These are phyloP conservation scores for Caiman crocodilus DNA, from an alignment of 2,797 vertebrate genomes.

Conservation along the genomic window DNA sequence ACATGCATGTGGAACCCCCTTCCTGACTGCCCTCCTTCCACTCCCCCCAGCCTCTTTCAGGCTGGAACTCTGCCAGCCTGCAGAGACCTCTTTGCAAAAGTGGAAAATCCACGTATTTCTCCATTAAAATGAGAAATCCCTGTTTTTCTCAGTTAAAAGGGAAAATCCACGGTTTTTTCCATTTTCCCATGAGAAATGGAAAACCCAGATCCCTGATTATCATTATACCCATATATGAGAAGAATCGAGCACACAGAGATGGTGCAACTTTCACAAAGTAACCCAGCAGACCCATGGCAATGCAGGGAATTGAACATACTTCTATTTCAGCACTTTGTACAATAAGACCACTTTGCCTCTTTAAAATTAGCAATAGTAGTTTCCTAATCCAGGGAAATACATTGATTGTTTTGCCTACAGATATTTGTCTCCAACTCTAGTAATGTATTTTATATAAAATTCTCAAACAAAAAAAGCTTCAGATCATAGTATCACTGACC, in stretches of 20 bases:
- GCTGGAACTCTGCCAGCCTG: no score
- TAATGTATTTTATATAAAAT: not conserved
- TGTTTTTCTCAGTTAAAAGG: no score
- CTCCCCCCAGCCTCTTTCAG: no score
- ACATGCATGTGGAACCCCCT: no score
- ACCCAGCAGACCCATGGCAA: not conserved
- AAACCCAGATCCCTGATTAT: not conserved
- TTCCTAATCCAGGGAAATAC: not conserved
- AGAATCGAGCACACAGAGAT: not conserved
- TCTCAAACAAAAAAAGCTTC: not conserved
- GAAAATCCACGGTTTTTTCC: no score
- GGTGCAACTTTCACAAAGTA: not conserved
- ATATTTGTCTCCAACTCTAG: not conserved
- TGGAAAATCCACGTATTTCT: no score
- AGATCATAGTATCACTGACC: not conserved
- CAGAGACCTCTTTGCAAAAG: no score
- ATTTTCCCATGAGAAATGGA: no score
- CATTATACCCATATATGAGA: not conserved
- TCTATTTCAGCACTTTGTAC: not conserved
- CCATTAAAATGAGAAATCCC: no score
- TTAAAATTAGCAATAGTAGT: not conserved
- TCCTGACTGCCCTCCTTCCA: no score
- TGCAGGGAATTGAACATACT: not conserved
- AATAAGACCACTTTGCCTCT: not conserved
- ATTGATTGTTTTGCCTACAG: not conserved